A percentile compares a stretch with the other conserved stretches of the same genome.
These are phyloP conservation scores for Aquatica leii DNA, from an alignment of 2,888 invertebrate species.

Conservation along the genomic window DNA sequence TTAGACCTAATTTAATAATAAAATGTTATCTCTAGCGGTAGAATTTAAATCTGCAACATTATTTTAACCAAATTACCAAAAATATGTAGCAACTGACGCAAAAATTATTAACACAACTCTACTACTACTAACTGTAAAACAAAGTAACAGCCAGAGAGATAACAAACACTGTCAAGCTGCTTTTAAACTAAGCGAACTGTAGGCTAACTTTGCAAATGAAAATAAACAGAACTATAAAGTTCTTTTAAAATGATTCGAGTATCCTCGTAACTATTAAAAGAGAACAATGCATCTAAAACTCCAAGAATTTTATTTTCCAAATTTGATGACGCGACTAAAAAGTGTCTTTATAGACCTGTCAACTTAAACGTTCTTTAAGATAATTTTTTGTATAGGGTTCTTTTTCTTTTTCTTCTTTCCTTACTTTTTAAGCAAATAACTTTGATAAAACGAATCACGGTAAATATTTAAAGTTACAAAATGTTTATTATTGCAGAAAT, in stretches of 20 bases:
- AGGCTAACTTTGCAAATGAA: slow-evolving; percentile 9
- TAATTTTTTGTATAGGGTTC: too few species aligned
- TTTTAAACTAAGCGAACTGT: slow-evolving; percentile 5
- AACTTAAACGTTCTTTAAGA: too few species aligned
- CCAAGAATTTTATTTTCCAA: too few species aligned
- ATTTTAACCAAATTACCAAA: slow-evolving; percentile 24
- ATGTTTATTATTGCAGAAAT: too few species aligned
- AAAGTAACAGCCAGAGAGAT: slow-evolving; percentile 2
- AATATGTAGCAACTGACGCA: slow-evolving; percentile 32
- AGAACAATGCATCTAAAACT: not conserved
- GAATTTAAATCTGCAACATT: slow-evolving; percentile 28
- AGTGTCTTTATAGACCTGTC: too few species aligned
- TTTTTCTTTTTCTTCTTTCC: too few species aligned
- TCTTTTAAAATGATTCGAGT: not conserved
- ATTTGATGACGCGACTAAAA: too few species aligned
- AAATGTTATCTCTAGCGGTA: slow-evolving; percentile 30
- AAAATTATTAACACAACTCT: slow-evolving; percentile 29
- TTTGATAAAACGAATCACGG: too few species aligned
- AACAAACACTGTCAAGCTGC: slow-evolving; percentile 2
- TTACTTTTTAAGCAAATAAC: too few species aligned
- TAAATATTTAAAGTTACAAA: too few species aligned
- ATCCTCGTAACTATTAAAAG: slow-evolving; percentile 2
- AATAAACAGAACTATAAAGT: slow-evolving; percentile 9
- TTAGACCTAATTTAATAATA: slow-evolving; percentile 37
- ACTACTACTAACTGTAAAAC: not conserved